Base-by-base conservation (phyloP, 2,113 vertebrate genomes). In the Hippocampus mohnikei region DNA sequence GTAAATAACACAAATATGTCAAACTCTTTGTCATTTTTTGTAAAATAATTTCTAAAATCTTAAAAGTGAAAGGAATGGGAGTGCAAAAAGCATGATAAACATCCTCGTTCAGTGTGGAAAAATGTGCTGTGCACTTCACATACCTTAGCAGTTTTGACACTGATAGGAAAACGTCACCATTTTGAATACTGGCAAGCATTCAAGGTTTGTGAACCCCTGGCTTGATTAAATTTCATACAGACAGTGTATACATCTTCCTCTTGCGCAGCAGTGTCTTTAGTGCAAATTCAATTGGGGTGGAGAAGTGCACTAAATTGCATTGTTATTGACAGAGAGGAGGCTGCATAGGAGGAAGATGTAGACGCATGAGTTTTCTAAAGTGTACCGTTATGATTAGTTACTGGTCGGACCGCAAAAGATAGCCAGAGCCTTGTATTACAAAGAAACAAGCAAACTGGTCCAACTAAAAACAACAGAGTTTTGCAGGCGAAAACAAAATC, bases 211-310 rank as follows among this genome's bases (percentile, higher is more conserved):
- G 68, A 77, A 60, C 69, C 71, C 53, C 60, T 63, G 78, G 68
- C 80, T 67, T 86, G 86, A 92, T 92, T 88, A 80, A 85, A 89
- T 91, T 92, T 85, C 65, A 63, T 59, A 63, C 69, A 85, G 89
- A 88, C 87, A 88, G 84, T 77, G 80, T 87, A 90, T 92, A 88
- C 63, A 79, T 92, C 91, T 89, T 84, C 84, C 75, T 70, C 69
- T 60, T 56, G 81, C 70, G 52, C 21, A 8, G 62, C 80, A 79
- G 67, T 65, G 79, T 71, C 78, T 83, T 66, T 5, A 40, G 70
- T 3, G 65, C 77, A 80, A 84, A 91, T 85, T 87, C 81, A 87
- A 88, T 80, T 72, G 56, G 53, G 70, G 70, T 56, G 67, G 74
- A 66, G 62, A 71, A 61, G 77, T 9, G 20, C 75, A 81, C 71